phyloP scores from a whole-genome alignment of 2,888 invertebrate genomes.

The Dynastes grantii region DNA sequence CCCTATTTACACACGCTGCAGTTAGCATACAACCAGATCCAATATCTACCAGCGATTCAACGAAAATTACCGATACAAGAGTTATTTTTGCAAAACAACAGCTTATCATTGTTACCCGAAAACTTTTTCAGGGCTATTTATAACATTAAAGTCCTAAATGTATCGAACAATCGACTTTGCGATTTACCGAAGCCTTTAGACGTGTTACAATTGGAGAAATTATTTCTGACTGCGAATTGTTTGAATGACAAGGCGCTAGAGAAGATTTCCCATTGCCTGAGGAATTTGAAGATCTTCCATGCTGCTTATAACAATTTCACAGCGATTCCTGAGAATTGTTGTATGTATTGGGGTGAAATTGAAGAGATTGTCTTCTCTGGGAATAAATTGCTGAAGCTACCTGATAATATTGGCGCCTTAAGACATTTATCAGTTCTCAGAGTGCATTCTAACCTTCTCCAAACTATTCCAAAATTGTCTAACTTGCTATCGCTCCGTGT shows the following conservation, averaged over 20 bases:
- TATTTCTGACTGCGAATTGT: conserved; percentile 85
- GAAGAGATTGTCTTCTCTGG: conserved; percentile 89
- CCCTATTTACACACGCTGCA: conserved; percentile 82
- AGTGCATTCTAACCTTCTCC: conserved; percentile 86
- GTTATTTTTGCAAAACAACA: conserved; percentile 85
- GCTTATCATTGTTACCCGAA: conserved; percentile 81
- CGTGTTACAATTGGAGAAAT: conserved; percentile 77
- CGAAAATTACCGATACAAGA: conserved; percentile 79
- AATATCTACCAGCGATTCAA: conserved; percentile 81
- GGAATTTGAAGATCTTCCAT: conserved; percentile 81
- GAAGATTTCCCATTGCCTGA: conserved; percentile 76
- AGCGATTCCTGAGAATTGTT: conserved; percentile 81
- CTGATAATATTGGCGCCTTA: conserved; percentile 82
- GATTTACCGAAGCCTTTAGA: conserved; percentile 77
- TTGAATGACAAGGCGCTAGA: conserved; percentile 77
- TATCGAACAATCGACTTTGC: conserved; percentile 84
- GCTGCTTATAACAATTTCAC: conserved; percentile 86
- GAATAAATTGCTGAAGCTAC: conserved; percentile 83
- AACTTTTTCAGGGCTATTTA: conserved; percentile 82
- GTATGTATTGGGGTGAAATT: conserved; percentile 83
- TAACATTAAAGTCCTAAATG: conserved; percentile 80
- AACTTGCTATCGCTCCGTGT: conserved; percentile 83
- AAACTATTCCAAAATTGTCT: conserved; percentile 84
- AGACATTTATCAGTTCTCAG: conserved; percentile 82
- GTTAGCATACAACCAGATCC: conserved; percentile 84